Conservation (phyloP, 2,113 vertebrate species). For the Lampris incognitus region DNA sequence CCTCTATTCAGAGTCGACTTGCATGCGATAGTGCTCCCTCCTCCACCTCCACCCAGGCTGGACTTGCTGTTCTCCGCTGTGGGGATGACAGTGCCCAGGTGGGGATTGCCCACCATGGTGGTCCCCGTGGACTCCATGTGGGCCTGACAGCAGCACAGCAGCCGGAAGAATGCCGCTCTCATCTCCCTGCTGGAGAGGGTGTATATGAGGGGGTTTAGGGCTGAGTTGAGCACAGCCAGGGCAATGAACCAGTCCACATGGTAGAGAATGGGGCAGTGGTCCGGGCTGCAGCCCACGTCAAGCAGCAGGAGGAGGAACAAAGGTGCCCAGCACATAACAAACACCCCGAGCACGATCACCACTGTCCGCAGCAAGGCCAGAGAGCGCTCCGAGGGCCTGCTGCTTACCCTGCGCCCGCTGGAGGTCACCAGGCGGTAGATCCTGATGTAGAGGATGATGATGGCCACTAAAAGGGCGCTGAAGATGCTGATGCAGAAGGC, state of each 20-base stretch:
- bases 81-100: constrained; percentile 69
- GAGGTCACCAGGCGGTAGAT: constrained; percentile 85
- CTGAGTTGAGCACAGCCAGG: constrained; percentile 84
- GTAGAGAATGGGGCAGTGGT: constrained; percentile 76
- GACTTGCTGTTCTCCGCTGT: constrained; percentile 82
- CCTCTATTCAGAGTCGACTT: constrained; percentile 57
- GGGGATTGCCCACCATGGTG: constrained; percentile 48
- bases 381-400: constrained; percentile 79
- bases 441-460: constrained; percentile 83
- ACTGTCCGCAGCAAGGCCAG: constrained; percentile 82
- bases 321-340: constrained; percentile 83
- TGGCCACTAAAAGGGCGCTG: constrained; percentile 79
- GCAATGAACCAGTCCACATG: constrained; percentile 84
- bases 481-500: constrained; percentile 85
- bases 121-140: constrained; percentile 57
- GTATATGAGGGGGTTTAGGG: constrained; percentile 85
- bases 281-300: constrained; percentile 81
- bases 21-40: constrained; percentile 39
- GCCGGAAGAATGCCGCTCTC: constrained; percentile 78
- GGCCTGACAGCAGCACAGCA: constrained; percentile 78
- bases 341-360: constrained; percentile 83
- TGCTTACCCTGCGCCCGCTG: constrained; percentile 81
- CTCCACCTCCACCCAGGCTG: constrained; percentile 66
- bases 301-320: constrained; percentile 82
- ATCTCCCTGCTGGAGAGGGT: constrained; percentile 84